Conservation (phyloP, 2,113 vertebrate species). For the Oncorhynchus keta region DNA sequence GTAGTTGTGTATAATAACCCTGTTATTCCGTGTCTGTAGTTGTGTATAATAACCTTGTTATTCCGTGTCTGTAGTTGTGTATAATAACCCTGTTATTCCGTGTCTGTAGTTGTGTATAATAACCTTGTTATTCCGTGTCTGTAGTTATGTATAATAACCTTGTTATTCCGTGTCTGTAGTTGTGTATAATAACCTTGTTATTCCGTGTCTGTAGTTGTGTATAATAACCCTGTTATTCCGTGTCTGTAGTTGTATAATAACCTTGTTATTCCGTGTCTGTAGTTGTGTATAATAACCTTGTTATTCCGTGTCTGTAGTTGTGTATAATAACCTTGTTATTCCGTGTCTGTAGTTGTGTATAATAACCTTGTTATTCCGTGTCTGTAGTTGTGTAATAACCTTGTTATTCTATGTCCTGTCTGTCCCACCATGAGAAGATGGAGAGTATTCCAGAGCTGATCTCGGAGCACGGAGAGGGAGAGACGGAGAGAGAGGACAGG, state of each 20-base stretch:
- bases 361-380: neutral
- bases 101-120: slow-evolving; percentile 33
- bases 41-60: slow-evolving; percentile 33
- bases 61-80: neutral
- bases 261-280: no score
- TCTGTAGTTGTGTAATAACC: slow-evolving; percentile 40
- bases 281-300: no score
- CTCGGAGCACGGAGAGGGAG: slow-evolving; percentile 65
- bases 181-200: no score
- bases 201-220: no score
- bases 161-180: no score
- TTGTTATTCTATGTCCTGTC: neutral
- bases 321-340: no score
- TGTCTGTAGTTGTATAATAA: no score
- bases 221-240: no score
- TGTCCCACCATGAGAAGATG: slow-evolving; percentile 78
- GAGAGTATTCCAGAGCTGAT: slow-evolving; percentile 79
- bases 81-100: slow-evolving; percentile 32
- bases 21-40: neutral
- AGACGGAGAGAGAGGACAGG: slow-evolving; percentile 64
- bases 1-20: no score
- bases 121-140: neutral
- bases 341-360: no score
- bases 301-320: no score
- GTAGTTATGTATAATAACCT: no score